Percentiles rank a stretch among this genome's conserved stretches.
phyloP scores from a whole-genome alignment of 2,113 vertebrate genomes.

The Pavo muticus region DNA sequence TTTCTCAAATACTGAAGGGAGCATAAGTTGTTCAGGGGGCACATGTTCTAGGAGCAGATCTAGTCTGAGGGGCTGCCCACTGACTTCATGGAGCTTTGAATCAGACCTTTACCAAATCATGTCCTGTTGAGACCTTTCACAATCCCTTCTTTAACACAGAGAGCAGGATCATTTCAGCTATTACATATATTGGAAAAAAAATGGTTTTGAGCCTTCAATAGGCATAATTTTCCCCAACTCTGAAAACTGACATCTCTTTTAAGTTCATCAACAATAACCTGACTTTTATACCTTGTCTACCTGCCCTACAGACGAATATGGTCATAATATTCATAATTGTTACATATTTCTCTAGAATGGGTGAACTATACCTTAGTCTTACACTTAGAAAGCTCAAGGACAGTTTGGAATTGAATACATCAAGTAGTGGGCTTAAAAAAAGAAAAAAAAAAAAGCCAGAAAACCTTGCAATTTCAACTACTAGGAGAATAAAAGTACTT shows the following conservation, averaged over 20 bases:
- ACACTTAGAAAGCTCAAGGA: conserved; percentile 50
- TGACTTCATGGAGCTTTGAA: neutral
- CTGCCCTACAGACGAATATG: neutral
- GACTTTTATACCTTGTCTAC: neutral
- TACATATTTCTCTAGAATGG: neutral
- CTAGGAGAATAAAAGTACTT: conserved; percentile 18
- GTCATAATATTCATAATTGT: conserved; percentile 31
- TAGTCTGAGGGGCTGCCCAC: neutral
- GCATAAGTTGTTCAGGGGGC: neutral
- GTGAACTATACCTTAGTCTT: neutral
- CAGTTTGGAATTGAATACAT: conserved; percentile 42
- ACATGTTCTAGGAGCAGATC: accelerated
- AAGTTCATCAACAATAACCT: neutral
- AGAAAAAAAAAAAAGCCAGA: neutral
- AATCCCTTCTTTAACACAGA: neutral
- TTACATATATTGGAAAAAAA: neutral
- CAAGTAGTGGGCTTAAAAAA: conserved; percentile 1
- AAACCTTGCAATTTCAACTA: conserved; percentile 2
- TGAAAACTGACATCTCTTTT: conserved; percentile 14
- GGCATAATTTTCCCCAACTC: neutral
- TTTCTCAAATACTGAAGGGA: neutral
- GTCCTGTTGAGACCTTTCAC: neutral
- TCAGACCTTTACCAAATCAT: neutral
- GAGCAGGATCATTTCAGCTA: conserved; percentile 15
- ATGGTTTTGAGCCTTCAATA: conserved; percentile 33